phyloP scores from a whole-genome alignment of 2,113 vertebrate genomes.

The Lichenostomus cassidix region DNA sequence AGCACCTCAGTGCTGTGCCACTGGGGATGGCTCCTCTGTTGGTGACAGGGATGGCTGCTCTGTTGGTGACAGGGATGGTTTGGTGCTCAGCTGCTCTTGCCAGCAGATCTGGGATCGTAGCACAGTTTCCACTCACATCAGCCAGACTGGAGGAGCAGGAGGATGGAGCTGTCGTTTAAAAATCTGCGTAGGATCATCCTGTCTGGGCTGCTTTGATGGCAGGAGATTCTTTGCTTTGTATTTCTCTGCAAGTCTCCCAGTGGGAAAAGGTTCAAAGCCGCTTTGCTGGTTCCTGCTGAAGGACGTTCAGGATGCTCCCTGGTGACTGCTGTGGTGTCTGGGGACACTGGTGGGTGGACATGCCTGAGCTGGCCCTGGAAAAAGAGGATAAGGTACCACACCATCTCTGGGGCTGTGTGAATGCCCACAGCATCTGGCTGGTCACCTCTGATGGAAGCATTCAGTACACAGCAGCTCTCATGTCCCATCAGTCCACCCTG shows the following conservation, averaged over 20 bases:
- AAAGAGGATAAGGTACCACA: background rate
- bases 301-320: accelerated
- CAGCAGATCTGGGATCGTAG: background rate
- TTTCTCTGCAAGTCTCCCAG: background rate
- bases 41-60: background rate
- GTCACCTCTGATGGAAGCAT: background rate
- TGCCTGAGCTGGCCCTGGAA: background rate
- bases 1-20: background rate
- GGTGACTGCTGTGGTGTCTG: background rate
- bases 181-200: background rate
- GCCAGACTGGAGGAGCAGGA: constrained; percentile 5
- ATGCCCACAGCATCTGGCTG: background rate
- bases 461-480: background rate
- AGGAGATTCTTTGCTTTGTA: background rate
- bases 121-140: background rate
- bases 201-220: background rate
- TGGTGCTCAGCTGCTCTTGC: background rate
- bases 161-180: background rate
- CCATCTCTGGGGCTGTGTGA: background rate
- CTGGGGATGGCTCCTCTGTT: background rate
- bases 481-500: accelerated
- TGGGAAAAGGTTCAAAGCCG: background rate
- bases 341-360: background rate
- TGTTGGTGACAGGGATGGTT: accelerated
- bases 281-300: background rate